A percentile compares a stretch with the other conserved stretches of the same genome.
Evolutionary conservation across 2,888 invertebrate genomes (phyloP).

Genomic region (Leucophenga maculata): DNA sequence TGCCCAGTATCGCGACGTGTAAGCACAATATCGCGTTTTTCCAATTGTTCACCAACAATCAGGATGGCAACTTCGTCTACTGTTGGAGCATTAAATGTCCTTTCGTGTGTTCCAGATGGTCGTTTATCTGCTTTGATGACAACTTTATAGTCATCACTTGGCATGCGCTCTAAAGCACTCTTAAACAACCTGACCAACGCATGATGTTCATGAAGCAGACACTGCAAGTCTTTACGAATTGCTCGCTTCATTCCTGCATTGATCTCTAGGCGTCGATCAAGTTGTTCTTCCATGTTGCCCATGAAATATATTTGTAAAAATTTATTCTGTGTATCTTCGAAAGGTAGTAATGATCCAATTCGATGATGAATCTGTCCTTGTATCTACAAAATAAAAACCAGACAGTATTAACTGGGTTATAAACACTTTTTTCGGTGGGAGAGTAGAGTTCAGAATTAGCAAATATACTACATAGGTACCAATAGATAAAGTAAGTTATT

Average conservation of each 20-base stretch:
- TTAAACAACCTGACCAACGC: slow-evolving; percentile 47
- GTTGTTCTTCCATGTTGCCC: too few relatives aligned
- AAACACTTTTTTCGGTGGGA: too few relatives aligned
- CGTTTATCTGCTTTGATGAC: slow-evolving; percentile 56
- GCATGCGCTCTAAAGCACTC: slow-evolving; percentile 45
- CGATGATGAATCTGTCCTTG: slow-evolving; percentile 36
- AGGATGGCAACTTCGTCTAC: slow-evolving; percentile 62
- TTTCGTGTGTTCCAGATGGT: slow-evolving; percentile 51
- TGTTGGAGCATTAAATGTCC: slow-evolving; percentile 62
- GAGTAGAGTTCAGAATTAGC: too few relatives aligned
- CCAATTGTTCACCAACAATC: slow-evolving; percentile 58
- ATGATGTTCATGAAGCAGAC: slow-evolving; percentile 53
- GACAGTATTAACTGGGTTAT: too few relatives aligned
- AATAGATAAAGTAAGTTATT: too few relatives aligned
- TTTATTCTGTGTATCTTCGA: slow-evolving; percentile 37
- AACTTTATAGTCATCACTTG: slow-evolving; percentile 58
- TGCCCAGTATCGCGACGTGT: too few relatives aligned
- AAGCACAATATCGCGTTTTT: slow-evolving; percentile 34
- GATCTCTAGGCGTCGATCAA: slow-evolving; percentile 31
- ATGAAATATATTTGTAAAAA: slow-evolving; percentile 36
- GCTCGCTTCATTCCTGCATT: slow-evolving; percentile 45
- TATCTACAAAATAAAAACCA: too few relatives aligned
- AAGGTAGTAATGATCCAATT: slow-evolving; percentile 39
- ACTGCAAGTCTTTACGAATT: slow-evolving; percentile 50
- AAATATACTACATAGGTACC: too few relatives aligned